Conservation (phyloP, 2,113 vertebrate species). For the Sylvietta virens region DNA sequence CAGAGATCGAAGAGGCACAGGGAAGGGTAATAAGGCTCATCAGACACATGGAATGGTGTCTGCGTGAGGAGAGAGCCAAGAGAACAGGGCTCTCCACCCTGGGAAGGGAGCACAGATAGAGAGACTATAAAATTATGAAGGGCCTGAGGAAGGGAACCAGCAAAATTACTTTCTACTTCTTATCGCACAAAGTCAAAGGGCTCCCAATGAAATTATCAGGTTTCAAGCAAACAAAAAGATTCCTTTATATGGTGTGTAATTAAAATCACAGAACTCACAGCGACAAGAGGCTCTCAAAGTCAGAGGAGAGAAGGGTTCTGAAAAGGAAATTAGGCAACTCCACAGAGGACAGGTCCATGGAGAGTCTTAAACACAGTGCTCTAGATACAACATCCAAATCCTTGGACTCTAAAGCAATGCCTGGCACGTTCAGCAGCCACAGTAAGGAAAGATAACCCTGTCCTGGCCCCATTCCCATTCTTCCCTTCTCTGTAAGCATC, state of each 20-base stretch:
- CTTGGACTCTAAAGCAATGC: not conserved
- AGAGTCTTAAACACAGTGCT: not conserved
- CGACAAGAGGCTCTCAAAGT: not conserved
- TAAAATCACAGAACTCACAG: not conserved
- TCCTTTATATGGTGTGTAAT: not conserved
- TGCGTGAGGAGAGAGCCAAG: not conserved
- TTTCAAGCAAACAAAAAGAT: not conserved
- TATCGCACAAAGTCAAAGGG: not conserved
- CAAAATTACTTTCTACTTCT: conserved; percentile 6
- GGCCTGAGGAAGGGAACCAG: not conserved
- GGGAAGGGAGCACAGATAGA: not conserved
- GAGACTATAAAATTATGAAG: not conserved
- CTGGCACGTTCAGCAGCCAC: not conserved
- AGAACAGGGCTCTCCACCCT: not conserved
- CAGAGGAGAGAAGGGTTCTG: not conserved
- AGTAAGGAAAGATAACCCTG: not conserved
- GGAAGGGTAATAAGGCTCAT: not conserved
- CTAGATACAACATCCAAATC: not conserved
- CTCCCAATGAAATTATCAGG: not conserved
- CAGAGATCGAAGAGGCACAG: not conserved
- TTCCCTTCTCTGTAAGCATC: not conserved
- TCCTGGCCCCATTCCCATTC: not conserved
- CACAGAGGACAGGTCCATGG: not conserved
- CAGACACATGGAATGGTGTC: not conserved
- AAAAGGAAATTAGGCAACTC: not conserved